Percentiles rank a stretch among this genome's conserved stretches.
phyloP scores from a whole-genome alignment of 2,797 vertebrate species.

The Gadopsis bispinosus region DNA sequence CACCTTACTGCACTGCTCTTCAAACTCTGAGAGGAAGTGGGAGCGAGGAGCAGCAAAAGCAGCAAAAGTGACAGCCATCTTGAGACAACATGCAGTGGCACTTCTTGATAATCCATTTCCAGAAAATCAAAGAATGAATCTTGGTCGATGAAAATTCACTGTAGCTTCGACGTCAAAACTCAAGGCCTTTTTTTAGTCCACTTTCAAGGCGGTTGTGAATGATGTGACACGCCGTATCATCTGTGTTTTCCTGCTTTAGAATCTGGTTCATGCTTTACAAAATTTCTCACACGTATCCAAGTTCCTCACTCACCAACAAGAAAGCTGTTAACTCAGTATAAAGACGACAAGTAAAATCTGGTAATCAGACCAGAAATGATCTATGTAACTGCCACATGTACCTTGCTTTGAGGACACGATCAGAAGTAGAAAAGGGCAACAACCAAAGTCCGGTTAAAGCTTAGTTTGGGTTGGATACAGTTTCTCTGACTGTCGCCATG shows the following conservation, averaged over 20 bases:
- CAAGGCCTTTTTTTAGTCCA: not conserved
- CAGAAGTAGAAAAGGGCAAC: conserved; percentile 1
- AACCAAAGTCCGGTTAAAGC: not conserved
- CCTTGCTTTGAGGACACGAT: not conserved
- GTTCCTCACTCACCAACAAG: not conserved
- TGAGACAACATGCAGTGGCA: not conserved
- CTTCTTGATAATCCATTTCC: conserved; percentile 1
- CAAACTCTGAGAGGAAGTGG: not conserved
- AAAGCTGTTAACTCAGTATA: not conserved
- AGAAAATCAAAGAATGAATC: not conserved
- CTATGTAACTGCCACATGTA: not conserved
- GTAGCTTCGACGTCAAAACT: not conserved
- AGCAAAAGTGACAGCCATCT: not conserved
- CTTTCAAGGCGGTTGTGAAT: not conserved
- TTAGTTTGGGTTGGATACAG: conserved; percentile 22
- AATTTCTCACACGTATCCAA: no score
- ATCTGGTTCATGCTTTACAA: not conserved
- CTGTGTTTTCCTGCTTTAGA: not conserved
- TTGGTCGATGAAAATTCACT: not conserved
- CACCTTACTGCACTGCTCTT: not conserved
- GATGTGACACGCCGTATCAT: not conserved
- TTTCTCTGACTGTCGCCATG: conserved; percentile 37
- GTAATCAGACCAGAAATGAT: not conserved
- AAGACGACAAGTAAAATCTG: not conserved
- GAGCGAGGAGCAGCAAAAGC: not conserved